These are phyloP conservation scores for Drosophila tropicalis DNA, from an alignment of 1,140 invertebrate species.

Conservation along the genomic window DNA sequence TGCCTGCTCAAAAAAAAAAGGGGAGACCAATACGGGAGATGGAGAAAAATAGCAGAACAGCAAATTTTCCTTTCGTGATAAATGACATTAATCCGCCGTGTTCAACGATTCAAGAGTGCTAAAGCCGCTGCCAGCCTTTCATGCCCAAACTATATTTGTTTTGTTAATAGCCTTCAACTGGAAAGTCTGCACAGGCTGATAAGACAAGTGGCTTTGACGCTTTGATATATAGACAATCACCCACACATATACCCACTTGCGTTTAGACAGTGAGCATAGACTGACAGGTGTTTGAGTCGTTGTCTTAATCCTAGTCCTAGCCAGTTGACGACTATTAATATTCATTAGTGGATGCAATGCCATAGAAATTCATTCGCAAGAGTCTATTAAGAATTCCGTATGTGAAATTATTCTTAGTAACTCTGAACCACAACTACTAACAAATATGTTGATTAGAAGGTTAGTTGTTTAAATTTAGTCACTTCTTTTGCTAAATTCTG, in stretches of 20 bases:
- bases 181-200: slow-evolving; percentile 63
- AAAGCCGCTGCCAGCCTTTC: slow-evolving; percentile 59
- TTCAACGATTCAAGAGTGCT: slow-evolving; percentile 70
- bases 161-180: slow-evolving; percentile 73
- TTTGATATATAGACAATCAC: slow-evolving; percentile 64
- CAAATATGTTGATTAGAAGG: too few species aligned
- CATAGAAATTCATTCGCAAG: slow-evolving; percentile 2
- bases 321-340: slow-evolving; percentile 58
- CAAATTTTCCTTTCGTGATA: slow-evolving; percentile 54
- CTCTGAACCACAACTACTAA: neutral
- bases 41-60: slow-evolving; percentile 1
- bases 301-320: slow-evolving; percentile 35
- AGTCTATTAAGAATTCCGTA: slow-evolving; percentile 5
- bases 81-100: slow-evolving; percentile 80
- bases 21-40: neutral
- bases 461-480: too few species aligned
- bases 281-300: slow-evolving; percentile 9
- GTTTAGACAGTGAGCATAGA: neutral
- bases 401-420: neutral
- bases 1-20: slow-evolving; percentile 36
- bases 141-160: slow-evolving; percentile 75
- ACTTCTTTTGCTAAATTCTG: too few species aligned
- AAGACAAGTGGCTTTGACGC: slow-evolving; percentile 77
- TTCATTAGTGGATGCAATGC: slow-evolving; percentile 37
- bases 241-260: neutral